A percentile compares a stretch with the other conserved stretches of the same genome.
phyloP scores from a whole-genome alignment of 2,113 vertebrate genomes.

The Tursiops truncatus region DNA sequence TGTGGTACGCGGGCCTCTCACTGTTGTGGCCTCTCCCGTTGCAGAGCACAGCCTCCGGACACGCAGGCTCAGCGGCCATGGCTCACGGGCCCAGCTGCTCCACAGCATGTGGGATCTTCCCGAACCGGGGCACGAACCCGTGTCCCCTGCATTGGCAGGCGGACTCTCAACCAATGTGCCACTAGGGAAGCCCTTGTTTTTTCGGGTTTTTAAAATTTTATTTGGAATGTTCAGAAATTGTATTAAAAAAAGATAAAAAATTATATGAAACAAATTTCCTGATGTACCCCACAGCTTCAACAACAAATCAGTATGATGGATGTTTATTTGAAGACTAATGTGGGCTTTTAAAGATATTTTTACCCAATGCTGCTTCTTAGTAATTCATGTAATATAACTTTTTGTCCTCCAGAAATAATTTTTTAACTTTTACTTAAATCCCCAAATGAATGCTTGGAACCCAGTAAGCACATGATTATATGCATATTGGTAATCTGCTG shows the following conservation, averaged over 20 bases:
- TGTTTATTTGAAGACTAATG: neutral
- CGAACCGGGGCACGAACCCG: too few species aligned
- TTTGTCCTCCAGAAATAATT: slow-evolving; percentile 11
- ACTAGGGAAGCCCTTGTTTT: neutral
- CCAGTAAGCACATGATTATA: neutral
- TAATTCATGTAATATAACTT: slow-evolving; percentile 5
- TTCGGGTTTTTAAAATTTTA: neutral
- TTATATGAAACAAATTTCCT: neutral
- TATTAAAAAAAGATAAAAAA: slow-evolving; percentile 2
- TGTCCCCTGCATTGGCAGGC: too few species aligned
- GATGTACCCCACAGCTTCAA: neutral
- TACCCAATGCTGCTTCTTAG: neutral
- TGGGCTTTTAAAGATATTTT: neutral
- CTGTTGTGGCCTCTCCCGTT: too few species aligned
- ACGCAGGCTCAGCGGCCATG: too few species aligned
- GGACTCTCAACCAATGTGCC: too few species aligned
- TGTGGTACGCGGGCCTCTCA: too few species aligned
- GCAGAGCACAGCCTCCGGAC: too few species aligned
- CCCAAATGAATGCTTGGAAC: neutral
- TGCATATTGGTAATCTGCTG: neutral
- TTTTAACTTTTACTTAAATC: slow-evolving; percentile 14
- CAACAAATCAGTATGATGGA: neutral
- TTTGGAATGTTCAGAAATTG: neutral
- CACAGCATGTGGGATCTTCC: too few species aligned
- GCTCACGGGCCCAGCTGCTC: too few species aligned